Evolutionary conservation across 2,888 invertebrate species (phyloP).

Genomic region (Syrphus vitripennis): DNA sequence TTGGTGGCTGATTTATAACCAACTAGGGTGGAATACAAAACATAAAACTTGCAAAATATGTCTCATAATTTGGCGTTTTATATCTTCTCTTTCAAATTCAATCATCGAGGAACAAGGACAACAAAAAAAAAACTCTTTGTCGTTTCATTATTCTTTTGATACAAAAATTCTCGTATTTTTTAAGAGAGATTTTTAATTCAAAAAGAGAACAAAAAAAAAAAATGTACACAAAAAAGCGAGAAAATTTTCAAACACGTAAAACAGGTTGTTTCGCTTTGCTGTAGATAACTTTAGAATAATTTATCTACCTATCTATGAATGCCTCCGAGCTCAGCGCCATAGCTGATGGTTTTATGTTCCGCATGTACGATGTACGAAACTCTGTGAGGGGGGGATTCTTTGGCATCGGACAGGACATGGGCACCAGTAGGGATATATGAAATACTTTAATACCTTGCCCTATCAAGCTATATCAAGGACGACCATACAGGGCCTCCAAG

Average conservation of each 20-base stretch:
- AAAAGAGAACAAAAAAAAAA: too few relatives aligned
- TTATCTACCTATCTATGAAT: background rate
- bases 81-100: too few relatives aligned
- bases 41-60: too few relatives aligned
- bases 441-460: constrained; percentile 17
- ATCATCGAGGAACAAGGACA: too few relatives aligned
- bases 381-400: background rate
- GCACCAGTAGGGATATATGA: background rate
- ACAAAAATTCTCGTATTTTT: background rate
- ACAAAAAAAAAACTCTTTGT: too few relatives aligned
- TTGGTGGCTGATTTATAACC: too few relatives aligned
- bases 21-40: too few relatives aligned
- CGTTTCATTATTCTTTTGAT: too few relatives aligned
- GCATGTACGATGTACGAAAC: background rate
- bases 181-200: background rate
- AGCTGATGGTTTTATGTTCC: background rate
- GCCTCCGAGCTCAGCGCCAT: background rate
- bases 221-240: background rate
- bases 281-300: constrained; percentile 8
- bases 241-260: background rate
- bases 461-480: background rate
- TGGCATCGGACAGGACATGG: background rate
- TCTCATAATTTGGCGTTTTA: too few relatives aligned
- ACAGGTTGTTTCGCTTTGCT: background rate
- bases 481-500: background rate